These are phyloP conservation scores for Hyperoplus lanceolatus DNA, from an alignment of 2,797 vertebrate species.

Conservation along the genomic window DNA sequence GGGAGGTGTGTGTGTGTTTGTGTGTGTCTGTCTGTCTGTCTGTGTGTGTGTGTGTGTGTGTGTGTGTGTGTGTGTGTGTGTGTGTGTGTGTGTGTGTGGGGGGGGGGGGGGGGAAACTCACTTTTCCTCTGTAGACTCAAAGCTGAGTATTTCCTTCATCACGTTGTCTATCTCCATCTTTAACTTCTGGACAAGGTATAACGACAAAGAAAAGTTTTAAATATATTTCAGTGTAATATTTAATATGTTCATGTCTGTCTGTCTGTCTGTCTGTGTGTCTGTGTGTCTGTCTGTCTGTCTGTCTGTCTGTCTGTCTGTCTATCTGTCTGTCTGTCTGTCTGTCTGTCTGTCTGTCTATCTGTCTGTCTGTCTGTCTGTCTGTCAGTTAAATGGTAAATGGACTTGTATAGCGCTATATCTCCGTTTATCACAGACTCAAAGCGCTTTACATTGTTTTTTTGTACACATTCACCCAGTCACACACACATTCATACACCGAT, in stretches of 20 bases:
- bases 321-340: background rate
- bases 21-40: background rate
- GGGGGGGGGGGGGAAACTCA: constrained; percentile 50
- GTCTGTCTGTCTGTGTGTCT: background rate
- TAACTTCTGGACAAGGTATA: constrained; percentile 72
- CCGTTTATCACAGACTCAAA: no score
- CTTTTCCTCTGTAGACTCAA: constrained; percentile 84
- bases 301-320: background rate
- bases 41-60: background rate
- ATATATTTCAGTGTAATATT: no score
- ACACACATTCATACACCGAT: no score
- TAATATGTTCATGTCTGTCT: background rate
- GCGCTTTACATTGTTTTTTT: no score
- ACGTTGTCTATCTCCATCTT: constrained; percentile 84
- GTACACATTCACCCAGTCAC: no score
- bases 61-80: background rate
- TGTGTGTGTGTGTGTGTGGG: background rate
- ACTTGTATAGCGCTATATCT: no score
- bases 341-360: background rate
- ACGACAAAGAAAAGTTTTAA: background rate
- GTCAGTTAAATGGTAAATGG: no score
- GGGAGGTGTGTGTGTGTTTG: background rate
- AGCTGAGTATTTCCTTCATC: constrained; percentile 83
- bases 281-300: constrained; percentile 59
- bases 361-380: no score